A percentile compares a stretch with the other conserved stretches of the same genome.
These are phyloP conservation scores for Ctenopoma multispine DNA, from an alignment of 2,797 vertebrate genomes.

Conservation along the genomic window DNA sequence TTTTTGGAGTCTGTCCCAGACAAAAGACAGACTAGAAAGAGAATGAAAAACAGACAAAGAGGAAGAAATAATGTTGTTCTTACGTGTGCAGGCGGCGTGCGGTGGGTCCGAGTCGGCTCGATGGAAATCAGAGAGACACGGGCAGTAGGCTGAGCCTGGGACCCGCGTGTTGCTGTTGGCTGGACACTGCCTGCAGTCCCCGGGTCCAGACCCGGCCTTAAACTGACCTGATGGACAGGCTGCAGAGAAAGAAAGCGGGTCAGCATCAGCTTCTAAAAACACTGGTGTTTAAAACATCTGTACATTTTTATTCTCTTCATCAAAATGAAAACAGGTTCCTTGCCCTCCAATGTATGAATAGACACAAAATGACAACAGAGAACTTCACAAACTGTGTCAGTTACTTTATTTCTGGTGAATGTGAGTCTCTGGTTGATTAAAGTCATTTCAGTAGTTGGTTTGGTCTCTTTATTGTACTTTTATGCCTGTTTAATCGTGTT, in stretches of 20 bases:
- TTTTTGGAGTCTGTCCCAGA: not conserved
- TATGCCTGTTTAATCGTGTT: too few species aligned
- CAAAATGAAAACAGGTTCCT: too few species aligned
- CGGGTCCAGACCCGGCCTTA: constrained; percentile 74
- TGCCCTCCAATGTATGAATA: too few species aligned
- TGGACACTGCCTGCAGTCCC: constrained; percentile 75
- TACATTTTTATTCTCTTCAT: too few species aligned
- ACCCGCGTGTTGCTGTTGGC: constrained; percentile 70
- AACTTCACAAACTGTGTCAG: too few species aligned
- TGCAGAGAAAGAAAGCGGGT: constrained; percentile 30
- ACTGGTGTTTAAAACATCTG: too few species aligned
- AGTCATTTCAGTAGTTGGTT: too few species aligned
- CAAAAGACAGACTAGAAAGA: not conserved
- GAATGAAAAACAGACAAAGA: not conserved
- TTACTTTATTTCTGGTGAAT: too few species aligned
- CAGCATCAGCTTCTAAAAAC: constrained; percentile 1
- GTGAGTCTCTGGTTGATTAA: too few species aligned
- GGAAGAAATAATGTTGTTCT: constrained; percentile 19
- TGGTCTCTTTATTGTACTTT: too few species aligned
- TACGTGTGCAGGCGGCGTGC: constrained; percentile 81
- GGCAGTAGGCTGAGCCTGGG: constrained; percentile 76
- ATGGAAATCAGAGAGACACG: constrained; percentile 75
- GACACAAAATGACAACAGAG: too few species aligned
- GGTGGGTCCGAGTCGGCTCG: constrained; percentile 77
- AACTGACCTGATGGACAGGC: constrained; percentile 83